phyloP scores from a whole-genome alignment of 2,888 invertebrate genomes.

The Rhingia campestris region DNA sequence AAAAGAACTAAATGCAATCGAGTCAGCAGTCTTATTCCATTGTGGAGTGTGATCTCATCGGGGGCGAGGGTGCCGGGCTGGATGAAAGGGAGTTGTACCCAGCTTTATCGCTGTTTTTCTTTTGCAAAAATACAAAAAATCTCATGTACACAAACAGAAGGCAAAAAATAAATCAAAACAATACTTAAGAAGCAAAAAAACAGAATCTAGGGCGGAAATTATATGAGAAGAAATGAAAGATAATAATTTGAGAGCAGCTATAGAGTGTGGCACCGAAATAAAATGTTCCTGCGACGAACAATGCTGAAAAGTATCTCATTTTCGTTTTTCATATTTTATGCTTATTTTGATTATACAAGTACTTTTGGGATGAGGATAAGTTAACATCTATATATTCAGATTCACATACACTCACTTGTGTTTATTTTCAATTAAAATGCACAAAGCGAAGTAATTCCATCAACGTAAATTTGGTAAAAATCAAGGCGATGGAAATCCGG shows the following conservation, averaged over 20 bases:
- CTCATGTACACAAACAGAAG: constrained; percentile 14
- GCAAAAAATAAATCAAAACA: constrained; percentile 39
- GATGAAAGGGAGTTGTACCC: constrained; percentile 22
- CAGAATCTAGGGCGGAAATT: constrained; percentile 63
- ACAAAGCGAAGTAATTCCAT: neutral
- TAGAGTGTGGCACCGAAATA: neutral
- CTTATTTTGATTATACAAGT: neutral
- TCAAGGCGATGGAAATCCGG: too few species aligned
- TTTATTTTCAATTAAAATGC: neutral
- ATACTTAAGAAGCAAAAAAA: constrained; percentile 20
- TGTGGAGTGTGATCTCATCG: neutral
- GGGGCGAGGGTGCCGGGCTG: neutral
- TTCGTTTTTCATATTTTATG: neutral
- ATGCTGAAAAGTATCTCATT: neutral
- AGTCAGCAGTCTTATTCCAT: constrained; percentile 50
- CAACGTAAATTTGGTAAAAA: too few species aligned
- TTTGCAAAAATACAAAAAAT: constrained; percentile 30
- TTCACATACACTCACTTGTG: neutral
- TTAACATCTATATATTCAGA: neutral
- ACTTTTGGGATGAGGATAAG: neutral
- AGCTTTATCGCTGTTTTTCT: constrained; percentile 42
- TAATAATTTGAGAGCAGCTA: constrained; percentile 35
- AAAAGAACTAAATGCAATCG: constrained; percentile 23
- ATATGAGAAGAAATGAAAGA: constrained; percentile 55
- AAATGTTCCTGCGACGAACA: neutral